These are phyloP conservation scores for Montipora foliosa DNA, from an alignment of 64 coral and sea anemone genomes.

Conservation along the genomic window DNA sequence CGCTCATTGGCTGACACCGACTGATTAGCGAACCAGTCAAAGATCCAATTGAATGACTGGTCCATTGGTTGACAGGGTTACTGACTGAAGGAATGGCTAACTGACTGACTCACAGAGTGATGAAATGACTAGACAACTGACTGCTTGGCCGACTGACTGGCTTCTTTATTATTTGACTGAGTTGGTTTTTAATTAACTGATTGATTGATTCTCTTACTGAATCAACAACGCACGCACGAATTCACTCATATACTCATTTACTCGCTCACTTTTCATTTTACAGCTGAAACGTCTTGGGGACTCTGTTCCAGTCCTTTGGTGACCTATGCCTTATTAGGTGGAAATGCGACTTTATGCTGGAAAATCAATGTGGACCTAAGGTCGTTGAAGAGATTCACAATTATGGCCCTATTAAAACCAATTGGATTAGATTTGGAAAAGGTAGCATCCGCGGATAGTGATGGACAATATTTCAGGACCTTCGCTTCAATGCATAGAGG, in stretches of 20 bases:
- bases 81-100: no score
- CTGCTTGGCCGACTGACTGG: no score
- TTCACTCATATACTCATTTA: neutral
- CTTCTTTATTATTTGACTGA: no score
- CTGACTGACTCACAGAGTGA: no score
- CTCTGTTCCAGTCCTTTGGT: neutral
- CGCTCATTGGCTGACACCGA: no score
- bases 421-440: neutral
- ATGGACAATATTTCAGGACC: neutral
- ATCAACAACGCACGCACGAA: neutral
- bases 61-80: no score
- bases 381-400: neutral
- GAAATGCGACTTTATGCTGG: constrained; percentile 24
- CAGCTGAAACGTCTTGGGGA: neutral
- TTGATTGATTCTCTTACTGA: no score
- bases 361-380: neutral
- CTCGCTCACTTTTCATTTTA: neutral
- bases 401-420: constrained; percentile 20
- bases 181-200: no score
- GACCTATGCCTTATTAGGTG: neutral
- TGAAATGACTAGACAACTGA: no score
- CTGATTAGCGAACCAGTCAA: no score
- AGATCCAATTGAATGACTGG: no score
- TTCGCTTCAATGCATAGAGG: neutral
- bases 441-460: neutral